Base-by-base conservation (phyloP, 2,888 invertebrate genomes). In the Eupithecia pulchellata region DNA sequence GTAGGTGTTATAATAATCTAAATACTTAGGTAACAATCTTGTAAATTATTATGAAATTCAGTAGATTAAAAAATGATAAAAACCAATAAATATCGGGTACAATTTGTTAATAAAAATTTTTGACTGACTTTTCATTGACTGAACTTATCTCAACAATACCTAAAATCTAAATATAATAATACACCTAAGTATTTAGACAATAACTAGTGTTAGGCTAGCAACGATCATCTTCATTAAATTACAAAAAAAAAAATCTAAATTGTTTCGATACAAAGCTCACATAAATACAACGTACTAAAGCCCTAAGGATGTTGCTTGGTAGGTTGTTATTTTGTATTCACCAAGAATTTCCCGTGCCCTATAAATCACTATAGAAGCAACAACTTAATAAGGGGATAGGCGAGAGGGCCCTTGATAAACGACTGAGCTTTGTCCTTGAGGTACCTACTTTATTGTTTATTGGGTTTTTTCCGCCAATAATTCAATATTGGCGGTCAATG, bases 311-410 rank as follows among this genome's bases (percentile, higher is more conserved):
- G 14, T 29, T 6, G 17, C n/a, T 47, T 20, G 2, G 9, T 47
- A 11, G 25, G 13, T 1, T 52, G n/a, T 52, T 25, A 11, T 13
- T 25, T 20, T 20, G 13, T 60, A 60, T 34, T 60, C 20, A 20
- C 34, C 32, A 20, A 36, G 57, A 39, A 42, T 64, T 64, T 58
- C 11, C 52, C 64, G 34, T 66, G 69, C 66, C 71, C 69, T 74
- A 75, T 77, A 77, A 75, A 77, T 77, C 74, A 74, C 69, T 68
- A 71, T 71, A 74, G 75, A 66, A 75, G 73, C 71, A 73, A 73
- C 73, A 75, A 68, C 75, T 69, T 71, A 73, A 74, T 74, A 76
- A 75, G 71, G 75, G 71, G 63, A 61, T 64, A 67, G 65, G 68
- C 36, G 47, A 66, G 71, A 66, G 72, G 66, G 34, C 62, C 47